phyloP scores from a whole-genome alignment of 1,140 invertebrate genomes.

The Tetranychus cinnabarinus region DNA sequence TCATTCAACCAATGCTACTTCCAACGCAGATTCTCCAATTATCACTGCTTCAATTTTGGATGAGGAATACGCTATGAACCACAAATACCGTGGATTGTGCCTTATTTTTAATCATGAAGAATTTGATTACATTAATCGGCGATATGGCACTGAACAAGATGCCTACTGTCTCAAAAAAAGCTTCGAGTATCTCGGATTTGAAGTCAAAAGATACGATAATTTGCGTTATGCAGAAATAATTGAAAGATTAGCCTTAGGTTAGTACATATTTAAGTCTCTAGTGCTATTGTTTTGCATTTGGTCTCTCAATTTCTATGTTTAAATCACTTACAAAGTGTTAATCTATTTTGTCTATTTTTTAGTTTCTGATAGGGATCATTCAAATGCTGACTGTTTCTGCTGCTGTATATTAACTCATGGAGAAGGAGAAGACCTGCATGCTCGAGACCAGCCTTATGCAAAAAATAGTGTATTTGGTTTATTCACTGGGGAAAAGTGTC shows the following conservation, averaged over 20 bases:
- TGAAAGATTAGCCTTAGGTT: no score
- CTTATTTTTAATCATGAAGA: constrained; percentile 70
- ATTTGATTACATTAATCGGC: constrained; percentile 12
- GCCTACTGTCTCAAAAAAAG: not conserved
- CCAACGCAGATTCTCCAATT: no score
- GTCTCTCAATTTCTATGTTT: not conserved
- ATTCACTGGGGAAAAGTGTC: constrained; percentile 36
- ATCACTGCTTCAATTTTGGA: no score
- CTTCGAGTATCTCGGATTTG: not conserved
- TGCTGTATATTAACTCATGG: constrained; percentile 68
- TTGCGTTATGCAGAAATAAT: not conserved
- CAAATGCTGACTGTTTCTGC: constrained; percentile 46
- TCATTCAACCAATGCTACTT: no score
- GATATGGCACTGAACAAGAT: not conserved
- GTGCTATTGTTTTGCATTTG: not conserved
- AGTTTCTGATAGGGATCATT: constrained; percentile 35
- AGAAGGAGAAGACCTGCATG: constrained; percentile 59
- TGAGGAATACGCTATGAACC: constrained; percentile 53
- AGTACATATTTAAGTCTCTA: no score
- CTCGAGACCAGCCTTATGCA: constrained; percentile 33
- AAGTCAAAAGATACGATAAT: not conserved
- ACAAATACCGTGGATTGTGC: constrained; percentile 48
- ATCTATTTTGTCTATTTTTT: not conserved
- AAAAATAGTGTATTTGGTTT: not conserved
- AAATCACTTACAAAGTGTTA: not conserved